Evolutionary conservation across 2,888 invertebrate species (phyloP).

Genomic region (Mythimna albipuncta): DNA sequence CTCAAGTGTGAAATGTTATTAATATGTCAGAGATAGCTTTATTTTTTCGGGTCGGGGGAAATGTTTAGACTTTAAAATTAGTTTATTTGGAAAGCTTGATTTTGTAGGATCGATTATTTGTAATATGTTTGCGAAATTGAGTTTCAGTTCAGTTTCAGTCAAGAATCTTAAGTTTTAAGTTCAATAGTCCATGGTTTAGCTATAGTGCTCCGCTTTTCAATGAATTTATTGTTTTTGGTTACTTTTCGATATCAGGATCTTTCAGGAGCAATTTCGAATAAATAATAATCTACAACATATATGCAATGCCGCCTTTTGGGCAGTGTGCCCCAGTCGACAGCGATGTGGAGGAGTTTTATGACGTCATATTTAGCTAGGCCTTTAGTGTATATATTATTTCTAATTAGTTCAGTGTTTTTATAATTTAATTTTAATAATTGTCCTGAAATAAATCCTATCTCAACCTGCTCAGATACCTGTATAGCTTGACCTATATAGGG

Average conservation of each 20-base stretch:
- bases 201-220: not conserved
- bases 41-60: conserved; percentile 7
- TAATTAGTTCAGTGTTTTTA: too few relatives aligned
- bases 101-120: not conserved
- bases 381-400: too few relatives aligned
- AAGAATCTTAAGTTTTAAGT: not conserved
- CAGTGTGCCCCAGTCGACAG: too few relatives aligned
- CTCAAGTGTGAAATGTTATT: conserved; percentile 84
- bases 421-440: too few relatives aligned
- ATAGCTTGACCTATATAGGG: too few relatives aligned
- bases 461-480: too few relatives aligned
- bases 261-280: conserved; percentile 11
- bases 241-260: conserved; percentile 4
- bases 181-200: not conserved
- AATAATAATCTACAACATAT: not conserved
- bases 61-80: conserved; percentile 11
- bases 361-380: too few relatives aligned
- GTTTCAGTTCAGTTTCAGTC: conserved; percentile 7
- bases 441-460: too few relatives aligned
- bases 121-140: not conserved
- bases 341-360: too few relatives aligned
- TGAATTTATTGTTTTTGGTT: not conserved
- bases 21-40: conserved; percentile 72
- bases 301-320: too few relatives aligned
- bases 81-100: conserved; percentile 12